Conservation (phyloP, 1,140 invertebrate species). For the Neodiprion lecontei region DNA sequence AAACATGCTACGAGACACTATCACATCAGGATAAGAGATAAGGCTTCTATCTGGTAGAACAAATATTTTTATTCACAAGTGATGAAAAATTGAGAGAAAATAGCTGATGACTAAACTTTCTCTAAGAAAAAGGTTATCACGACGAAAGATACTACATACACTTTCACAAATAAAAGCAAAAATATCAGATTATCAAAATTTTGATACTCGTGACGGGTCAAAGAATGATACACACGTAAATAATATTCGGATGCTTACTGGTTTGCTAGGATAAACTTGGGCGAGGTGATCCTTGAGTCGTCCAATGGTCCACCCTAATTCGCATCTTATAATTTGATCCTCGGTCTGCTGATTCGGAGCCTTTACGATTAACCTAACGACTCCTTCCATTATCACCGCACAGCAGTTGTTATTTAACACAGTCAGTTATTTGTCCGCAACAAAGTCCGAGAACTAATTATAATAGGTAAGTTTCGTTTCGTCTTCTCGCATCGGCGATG, state of each 20-base stretch:
- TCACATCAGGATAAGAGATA: too few relatives aligned
- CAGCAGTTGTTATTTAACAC: constrained; percentile 22
- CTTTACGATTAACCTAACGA: constrained; percentile 81
- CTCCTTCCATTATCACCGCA: constrained; percentile 55
- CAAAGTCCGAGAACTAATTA: too few relatives aligned
- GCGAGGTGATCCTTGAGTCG: constrained; percentile 84
- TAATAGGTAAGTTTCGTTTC: too few relatives aligned
- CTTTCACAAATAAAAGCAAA: constrained; percentile 7
- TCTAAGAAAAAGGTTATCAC: background rate
- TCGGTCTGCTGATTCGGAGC: constrained; percentile 89
- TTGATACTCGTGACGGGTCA: background rate
- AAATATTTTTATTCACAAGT: too few relatives aligned
- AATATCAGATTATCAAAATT: background rate
- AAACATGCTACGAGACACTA: too few relatives aligned
- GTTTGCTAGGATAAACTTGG: constrained; percentile 87
- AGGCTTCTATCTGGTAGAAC: too few relatives aligned
- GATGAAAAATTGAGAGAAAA: background rate
- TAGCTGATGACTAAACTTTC: background rate
- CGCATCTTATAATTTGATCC: constrained; percentile 83
- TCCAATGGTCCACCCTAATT: constrained; percentile 83
- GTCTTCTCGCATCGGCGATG: too few relatives aligned
- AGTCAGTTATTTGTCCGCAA: too few relatives aligned
- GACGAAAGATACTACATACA: constrained; percentile 10
- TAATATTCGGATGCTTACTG: constrained; percentile 68
- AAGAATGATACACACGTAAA: background rate